Evolutionary conservation across 2,113 vertebrate genomes (phyloP), one percentile per base, ranked within the genome.

Genomic region (Eudyptes chrysolophus): DNA sequence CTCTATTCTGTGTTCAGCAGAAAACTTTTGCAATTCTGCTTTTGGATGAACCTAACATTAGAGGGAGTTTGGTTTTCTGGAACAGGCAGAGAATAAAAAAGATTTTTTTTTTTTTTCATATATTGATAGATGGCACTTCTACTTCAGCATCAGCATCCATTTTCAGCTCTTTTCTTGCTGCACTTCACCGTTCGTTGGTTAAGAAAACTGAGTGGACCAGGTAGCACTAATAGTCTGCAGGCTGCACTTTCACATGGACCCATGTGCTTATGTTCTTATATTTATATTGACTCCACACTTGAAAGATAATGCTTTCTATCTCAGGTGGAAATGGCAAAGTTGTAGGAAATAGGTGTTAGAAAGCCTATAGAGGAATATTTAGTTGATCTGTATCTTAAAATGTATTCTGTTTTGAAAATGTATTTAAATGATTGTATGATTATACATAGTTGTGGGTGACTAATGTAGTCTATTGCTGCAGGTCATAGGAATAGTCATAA

Each of bases 401-500:
- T 0, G 0, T 42, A 76, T 69, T 87, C 81, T 94, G 77, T 87
- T 94, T 94, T 96, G 94, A 91, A 95, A 96, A 91, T 55, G 46
- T 87, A 94, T 97, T 96, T 96, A 97, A 91, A 95, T 95, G 74
- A 83, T 86, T 55, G 84, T 79, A 62, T 95, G 93, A 89, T 96
- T 94, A 83, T 84, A 94, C 95, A 94, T 95, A 93, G 89, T 91
- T 96, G 95, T 93, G 96, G 95, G 95, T 78, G 24, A 96, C 93
- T 97, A 96, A 97, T 96, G 65, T 85, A 95, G 93, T 94, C 84
- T 96, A 69, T 97, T 94, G 96, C 96, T 97, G 84, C 97, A 96
- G 97, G 95, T 96, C 95, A 97, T 96, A 94, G 91, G 94, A 97
- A 96, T 95, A 96, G 87, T 96, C 93, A 83, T 97, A 95, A 97